phyloP scores from a whole-genome alignment of 2,797 vertebrate genomes.

The Melanotaenia pygmaea region DNA sequence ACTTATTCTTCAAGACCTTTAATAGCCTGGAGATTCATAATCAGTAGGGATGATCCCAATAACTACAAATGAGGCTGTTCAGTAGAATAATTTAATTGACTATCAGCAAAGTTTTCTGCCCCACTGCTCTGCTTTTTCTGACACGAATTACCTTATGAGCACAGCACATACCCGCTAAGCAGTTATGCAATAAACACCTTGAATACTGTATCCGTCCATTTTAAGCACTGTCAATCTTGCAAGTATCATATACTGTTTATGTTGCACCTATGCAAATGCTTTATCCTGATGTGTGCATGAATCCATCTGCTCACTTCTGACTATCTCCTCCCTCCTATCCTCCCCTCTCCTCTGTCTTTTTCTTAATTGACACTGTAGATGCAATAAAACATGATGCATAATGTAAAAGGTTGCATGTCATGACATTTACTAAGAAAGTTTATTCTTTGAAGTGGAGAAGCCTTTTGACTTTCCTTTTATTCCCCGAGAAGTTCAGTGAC shows the following conservation, averaged over 20 bases:
- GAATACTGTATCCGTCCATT: not conserved
- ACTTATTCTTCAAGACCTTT: constrained; percentile 4
- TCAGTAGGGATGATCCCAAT: constrained; percentile 2
- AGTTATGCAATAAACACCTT: constrained; percentile 8
- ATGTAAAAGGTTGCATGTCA: constrained; percentile 53
- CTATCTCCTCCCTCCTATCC: not conserved
- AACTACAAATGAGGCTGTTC: constrained; percentile 10
- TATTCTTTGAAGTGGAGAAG: constrained; percentile 36
- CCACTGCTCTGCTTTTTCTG: not conserved
- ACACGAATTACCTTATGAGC: not conserved
- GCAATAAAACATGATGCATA: constrained; percentile 45
- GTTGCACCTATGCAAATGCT: not conserved
- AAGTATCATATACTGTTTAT: not conserved
- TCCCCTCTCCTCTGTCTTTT: constrained; percentile 2
- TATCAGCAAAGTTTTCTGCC: constrained; percentile 1
- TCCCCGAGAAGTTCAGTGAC: constrained; percentile 30
- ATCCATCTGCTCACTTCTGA: constrained; percentile 11
- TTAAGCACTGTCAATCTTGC: constrained; percentile 7
- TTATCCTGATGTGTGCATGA: constrained; percentile 1
- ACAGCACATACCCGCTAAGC: not conserved
- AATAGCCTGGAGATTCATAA: constrained; percentile 13
- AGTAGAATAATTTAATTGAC: constrained; percentile 2
- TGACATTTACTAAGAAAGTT: constrained; percentile 62
- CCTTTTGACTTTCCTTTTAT: constrained; percentile 32
- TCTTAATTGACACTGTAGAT: constrained; percentile 52